Base-by-base conservation (phyloP, 2,888 invertebrate genomes). In the Pristionchus fissidentatus region DNA sequence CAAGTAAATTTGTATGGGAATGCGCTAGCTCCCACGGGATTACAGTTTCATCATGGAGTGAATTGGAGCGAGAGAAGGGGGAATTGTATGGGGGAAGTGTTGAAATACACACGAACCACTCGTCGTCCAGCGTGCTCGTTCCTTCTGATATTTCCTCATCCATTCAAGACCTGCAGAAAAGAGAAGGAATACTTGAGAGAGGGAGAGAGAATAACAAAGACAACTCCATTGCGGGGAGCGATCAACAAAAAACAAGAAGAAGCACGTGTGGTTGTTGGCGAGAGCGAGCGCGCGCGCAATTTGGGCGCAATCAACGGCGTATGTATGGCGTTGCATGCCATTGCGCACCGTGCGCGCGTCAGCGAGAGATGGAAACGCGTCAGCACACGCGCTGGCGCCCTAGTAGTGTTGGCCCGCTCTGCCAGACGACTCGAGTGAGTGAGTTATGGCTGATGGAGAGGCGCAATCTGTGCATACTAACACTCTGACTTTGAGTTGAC, bases 91-190 rank as follows among this genome's bases (percentile, higher is more conserved):
- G 49, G 10, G 19, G 19, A 35, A 73, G 70, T 35, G 43, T 38
- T 7, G 19, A 38, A 38, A 38, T 19, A 19, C 19, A 55, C 80
- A 77, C 83, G 35, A 35, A 85, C 86, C 86, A 87, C 52, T 85
- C 84, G 70, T 87, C 87, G 78, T 86, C 86, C 19, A 87, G 66
- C 7, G 87, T 85, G 38, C 86, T 87, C 38, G 82, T 84, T 32
- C 85, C 60, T 62, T 81, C 80, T 13, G 62, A 62, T 19, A 62
- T 49, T 55, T 81, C 80, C 35, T 81, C 80, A 43, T 81, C 80
- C 80, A 81, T 81, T 38, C 13, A 62, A 43, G 8, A n/a, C 60
- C 62, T 79, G 52, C 10, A 70, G 43, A 26, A 10, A 0, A 41
- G 26, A 5, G 22, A 41, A 70, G 15, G 38, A 52, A 32, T 55